A percentile compares a stretch with the other conserved stretches of the same genome.
Evolutionary conservation across 2,113 vertebrate species (phyloP).

Genomic region (Diadophis punctatus): DNA sequence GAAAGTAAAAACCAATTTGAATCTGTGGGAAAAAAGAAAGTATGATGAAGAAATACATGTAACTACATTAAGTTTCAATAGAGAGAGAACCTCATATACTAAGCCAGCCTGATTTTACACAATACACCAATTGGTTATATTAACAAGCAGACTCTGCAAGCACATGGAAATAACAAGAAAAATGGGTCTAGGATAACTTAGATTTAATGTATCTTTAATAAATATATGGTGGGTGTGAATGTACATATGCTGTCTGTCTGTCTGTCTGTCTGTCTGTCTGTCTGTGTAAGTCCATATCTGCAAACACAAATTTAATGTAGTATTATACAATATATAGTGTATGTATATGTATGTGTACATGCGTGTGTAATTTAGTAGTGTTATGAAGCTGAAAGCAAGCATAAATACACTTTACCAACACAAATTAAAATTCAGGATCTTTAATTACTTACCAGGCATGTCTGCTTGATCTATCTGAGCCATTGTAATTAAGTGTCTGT

Average conservation of each 20-base stretch:
- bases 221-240: neutral
- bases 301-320: neutral
- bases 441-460: conserved; percentile 83
- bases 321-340: neutral
- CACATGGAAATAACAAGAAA: neutral
- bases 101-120: neutral
- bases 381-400: neutral
- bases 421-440: neutral
- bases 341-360: neutral
- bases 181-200: conserved; percentile 1
- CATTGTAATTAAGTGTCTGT: conserved; percentile 98
- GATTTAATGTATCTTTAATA: neutral
- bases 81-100: neutral
- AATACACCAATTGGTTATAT: neutral
- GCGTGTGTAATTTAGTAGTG: neutral
- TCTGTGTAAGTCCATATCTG: neutral
- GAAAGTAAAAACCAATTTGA: neutral
- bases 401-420: neutral
- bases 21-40: neutral
- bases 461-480: conserved; percentile 98
- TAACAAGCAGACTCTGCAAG: neutral
- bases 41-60: neutral
- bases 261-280: too few relatives aligned
- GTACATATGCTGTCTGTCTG: too few relatives aligned
- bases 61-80: neutral